Percentiles rank a stretch among this genome's conserved stretches.
These are phyloP conservation scores for Cossypha niveicapilla DNA, from an alignment of 2,797 vertebrate species.

Conservation along the genomic window DNA sequence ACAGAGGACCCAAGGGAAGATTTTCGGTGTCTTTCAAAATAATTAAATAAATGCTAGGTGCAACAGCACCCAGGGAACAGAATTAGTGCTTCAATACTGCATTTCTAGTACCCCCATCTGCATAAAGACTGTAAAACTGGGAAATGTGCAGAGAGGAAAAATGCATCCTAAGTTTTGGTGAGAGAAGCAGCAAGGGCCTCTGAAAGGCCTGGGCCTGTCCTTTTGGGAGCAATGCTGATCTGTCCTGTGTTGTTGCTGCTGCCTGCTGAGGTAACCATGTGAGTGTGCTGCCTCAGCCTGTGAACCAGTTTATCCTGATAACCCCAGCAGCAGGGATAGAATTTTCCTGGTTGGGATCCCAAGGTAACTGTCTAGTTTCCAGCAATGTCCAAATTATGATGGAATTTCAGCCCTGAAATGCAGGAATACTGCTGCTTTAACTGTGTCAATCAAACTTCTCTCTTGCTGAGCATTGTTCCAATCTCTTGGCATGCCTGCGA, in stretches of 20 bases:
- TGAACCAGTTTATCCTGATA: neutral
- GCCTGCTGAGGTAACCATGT: neutral
- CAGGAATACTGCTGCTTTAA: neutral
- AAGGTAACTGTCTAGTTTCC: fast-evolving
- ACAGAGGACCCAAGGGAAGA: neutral
- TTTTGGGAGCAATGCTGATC: fast-evolving
- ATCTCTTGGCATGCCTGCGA: neutral
- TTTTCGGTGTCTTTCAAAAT: neutral
- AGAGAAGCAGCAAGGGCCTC: neutral
- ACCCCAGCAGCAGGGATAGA: neutral
- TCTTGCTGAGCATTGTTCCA: neutral
- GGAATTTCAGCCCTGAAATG: neutral
- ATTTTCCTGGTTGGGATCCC: neutral
- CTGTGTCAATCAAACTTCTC: neutral
- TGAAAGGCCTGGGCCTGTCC: neutral
- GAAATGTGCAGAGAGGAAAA: neutral
- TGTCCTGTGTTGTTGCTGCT: fast-evolving
- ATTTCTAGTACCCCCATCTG: neutral
- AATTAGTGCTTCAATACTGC: neutral
- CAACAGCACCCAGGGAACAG: neutral
- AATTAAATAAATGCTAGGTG: neutral
- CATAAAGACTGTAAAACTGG: neutral
- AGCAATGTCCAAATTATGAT: neutral
- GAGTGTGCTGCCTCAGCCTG: neutral
- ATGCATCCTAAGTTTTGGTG: neutral